Evolutionary conservation across 1,140 invertebrate genomes (phyloP).

Genomic region (Scaptomyza graminum): DNA sequence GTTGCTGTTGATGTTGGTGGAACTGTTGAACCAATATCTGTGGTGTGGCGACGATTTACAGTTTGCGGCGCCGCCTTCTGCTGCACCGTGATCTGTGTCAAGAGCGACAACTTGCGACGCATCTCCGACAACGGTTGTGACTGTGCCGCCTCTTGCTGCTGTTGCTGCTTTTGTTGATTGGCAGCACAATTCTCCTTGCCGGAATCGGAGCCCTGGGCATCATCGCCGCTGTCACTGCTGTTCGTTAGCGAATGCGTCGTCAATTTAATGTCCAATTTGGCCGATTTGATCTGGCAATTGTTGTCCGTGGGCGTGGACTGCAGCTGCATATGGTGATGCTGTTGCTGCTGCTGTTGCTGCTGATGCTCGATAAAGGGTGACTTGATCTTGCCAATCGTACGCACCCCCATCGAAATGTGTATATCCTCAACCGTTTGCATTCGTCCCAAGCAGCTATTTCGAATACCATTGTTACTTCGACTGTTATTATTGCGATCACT

Average conservation of each 20-base stretch:
- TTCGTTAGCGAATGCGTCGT: slow-evolving; percentile 4
- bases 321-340: slow-evolving; percentile 31
- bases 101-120: slow-evolving; percentile 57
- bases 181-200: slow-evolving; percentile 78
- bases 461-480: slow-evolving; percentile 18
- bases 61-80: slow-evolving; percentile 25
- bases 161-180: slow-evolving; percentile 48
- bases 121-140: slow-evolving; percentile 56
- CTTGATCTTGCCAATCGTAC: slow-evolving; percentile 77
- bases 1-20: background rate
- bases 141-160: background rate
- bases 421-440: slow-evolving; percentile 59
- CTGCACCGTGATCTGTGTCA: slow-evolving; percentile 47
- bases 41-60: slow-evolving; percentile 55
- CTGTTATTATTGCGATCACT: slow-evolving; percentile 61
- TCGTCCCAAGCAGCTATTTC: slow-evolving; percentile 30
- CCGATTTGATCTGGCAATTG: too few species aligned
- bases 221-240: slow-evolving; percentile 55
- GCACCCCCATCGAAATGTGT: slow-evolving; percentile 36
- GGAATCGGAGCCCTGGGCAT: slow-evolving; percentile 60
- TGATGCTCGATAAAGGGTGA: slow-evolving; percentile 77
- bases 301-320: slow-evolving; percentile 7
- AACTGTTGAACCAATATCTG: slow-evolving; percentile 27
- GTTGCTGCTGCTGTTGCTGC: slow-evolving; percentile 49
- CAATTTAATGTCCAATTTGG: slow-evolving; percentile 5